These are phyloP conservation scores for Nyctibius grandis DNA, from an alignment of 2,797 vertebrate genomes.

Conservation along the genomic window DNA sequence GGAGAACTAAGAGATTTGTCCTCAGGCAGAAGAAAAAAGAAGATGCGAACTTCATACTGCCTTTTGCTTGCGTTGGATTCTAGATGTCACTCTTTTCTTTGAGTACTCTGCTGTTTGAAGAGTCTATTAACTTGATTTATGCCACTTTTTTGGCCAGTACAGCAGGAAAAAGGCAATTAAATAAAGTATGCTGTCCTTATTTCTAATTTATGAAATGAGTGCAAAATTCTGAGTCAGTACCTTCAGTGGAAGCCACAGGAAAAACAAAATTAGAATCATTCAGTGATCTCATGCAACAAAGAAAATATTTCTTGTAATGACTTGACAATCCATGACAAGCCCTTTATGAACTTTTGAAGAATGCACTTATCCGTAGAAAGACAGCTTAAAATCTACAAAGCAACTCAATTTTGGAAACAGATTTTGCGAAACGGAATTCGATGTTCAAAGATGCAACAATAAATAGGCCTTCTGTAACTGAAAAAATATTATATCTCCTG, in stretches of 20 bases:
- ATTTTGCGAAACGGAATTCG: not conserved
- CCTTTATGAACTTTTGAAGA: not conserved
- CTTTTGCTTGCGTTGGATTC: not conserved
- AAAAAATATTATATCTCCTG: not conserved
- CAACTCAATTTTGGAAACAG: not conserved
- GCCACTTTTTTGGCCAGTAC: not conserved
- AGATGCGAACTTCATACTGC: not conserved
- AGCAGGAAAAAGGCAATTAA: not conserved
- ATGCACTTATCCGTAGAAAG: not conserved
- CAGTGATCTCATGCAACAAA: not conserved
- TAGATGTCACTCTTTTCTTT: not conserved
- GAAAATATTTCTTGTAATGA: not conserved
- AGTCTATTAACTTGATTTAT: not conserved
- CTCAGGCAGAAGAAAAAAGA: not conserved
- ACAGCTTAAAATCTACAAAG: not conserved
- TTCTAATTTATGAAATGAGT: not conserved
- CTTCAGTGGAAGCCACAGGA: not conserved
- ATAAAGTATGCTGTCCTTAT: not conserved
- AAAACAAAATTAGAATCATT: not conserved
- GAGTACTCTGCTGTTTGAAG: not conserved
- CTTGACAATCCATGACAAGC: not conserved
- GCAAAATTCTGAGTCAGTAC: not conserved
- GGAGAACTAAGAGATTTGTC: not conserved
- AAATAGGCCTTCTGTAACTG: not conserved
- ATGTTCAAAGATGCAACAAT: not conserved